A percentile compares a stretch with the other conserved stretches of the same genome.
phyloP scores from a whole-genome alignment of 2,888 invertebrate species.

The Petrophora chlorosata region DNA sequence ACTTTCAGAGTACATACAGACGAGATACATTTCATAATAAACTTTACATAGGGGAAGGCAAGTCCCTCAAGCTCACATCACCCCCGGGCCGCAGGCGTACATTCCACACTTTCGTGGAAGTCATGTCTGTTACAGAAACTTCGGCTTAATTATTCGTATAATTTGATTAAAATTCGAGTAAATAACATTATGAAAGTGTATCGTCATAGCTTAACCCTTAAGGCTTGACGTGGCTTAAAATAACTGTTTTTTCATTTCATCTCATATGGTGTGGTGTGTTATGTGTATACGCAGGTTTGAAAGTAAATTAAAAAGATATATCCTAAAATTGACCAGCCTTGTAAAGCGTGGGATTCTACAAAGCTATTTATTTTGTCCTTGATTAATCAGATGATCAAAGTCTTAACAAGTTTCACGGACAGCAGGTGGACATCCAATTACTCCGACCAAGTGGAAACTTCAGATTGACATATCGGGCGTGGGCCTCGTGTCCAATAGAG shows the following conservation, averaged over 20 bases:
- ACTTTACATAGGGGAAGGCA: conserved; percentile 40
- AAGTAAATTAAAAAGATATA: neutral
- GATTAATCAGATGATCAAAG: conserved; percentile 23
- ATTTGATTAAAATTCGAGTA: conserved; percentile 47
- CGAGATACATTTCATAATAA: conserved; percentile 32
- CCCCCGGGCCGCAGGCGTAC: conserved; percentile 31
- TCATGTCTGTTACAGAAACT: conserved; percentile 29
- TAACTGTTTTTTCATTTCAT: too few relatives aligned
- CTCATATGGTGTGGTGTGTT: too few relatives aligned
- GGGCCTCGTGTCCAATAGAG: conserved; percentile 32
- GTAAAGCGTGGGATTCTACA: neutral
- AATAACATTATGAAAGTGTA: conserved; percentile 44
- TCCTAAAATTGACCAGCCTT: too few relatives aligned
- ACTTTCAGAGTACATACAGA: conserved; percentile 24
- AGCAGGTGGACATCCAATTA: conserved; percentile 25
- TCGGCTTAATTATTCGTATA: conserved; percentile 37
- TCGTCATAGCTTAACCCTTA: conserved; percentile 31
- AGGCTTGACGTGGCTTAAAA: too few relatives aligned
- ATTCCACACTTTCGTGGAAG: conserved; percentile 26
- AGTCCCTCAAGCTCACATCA: conserved; percentile 35
- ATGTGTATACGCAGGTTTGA: too few relatives aligned
- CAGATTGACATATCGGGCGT: conserved; percentile 32
- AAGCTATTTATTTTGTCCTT: neutral
- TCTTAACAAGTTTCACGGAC: conserved; percentile 5
- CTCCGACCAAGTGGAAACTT: conserved; percentile 31